Base-by-base conservation (phyloP, 2,113 vertebrate genomes). In the Plotosus lineatus region DNA sequence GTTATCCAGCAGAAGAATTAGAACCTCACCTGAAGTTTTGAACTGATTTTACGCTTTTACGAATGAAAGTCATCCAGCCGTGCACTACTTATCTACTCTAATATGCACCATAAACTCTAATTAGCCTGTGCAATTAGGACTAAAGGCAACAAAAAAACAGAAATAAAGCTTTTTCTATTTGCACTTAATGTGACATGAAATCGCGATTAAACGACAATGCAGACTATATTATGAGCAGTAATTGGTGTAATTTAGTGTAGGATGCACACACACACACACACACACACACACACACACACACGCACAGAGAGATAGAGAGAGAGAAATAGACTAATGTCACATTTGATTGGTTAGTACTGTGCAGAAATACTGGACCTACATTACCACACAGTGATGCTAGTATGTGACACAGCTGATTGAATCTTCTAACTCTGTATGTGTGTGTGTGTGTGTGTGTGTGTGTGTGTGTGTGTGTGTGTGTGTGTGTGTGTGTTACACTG, bases 81-180 rank as follows among this genome's bases (percentile, higher is more conserved):
- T 80, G 60, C 65, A 65, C 76, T 80, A 61, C 73, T 83, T 80
- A 82, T 71, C 55, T 56, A 40, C 58, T 78, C 78, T 61, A 83
- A 83, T 83, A 58, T 56, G 58, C 50, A 80, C 33, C 19, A 77
- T 83, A 73, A 56, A 77, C 63, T 83, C 56, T 77, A 83, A 82
- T 82, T 77, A 82, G 50, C 38, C 73, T 58, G 51, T 23, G 50
- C 73, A 82, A 77, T 82, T 82, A 76, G 31, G 73, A 61, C 69
- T 77, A 82, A 82, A 68, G 50, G 80, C 73, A 58, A 65, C 61
- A 56, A 77, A 77, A 78, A 80, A 72, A 42, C n/a, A 68, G 61
- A 50, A 68, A 46, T 56, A 56, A 81, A 75, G 33, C 5, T n/a
- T 3, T 68, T 58, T 76, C 31, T 38, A n/a, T 69, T 28, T 77